Conservation (phyloP, 64 coral and sea anemone species). For the Porites australiensis region DNA sequence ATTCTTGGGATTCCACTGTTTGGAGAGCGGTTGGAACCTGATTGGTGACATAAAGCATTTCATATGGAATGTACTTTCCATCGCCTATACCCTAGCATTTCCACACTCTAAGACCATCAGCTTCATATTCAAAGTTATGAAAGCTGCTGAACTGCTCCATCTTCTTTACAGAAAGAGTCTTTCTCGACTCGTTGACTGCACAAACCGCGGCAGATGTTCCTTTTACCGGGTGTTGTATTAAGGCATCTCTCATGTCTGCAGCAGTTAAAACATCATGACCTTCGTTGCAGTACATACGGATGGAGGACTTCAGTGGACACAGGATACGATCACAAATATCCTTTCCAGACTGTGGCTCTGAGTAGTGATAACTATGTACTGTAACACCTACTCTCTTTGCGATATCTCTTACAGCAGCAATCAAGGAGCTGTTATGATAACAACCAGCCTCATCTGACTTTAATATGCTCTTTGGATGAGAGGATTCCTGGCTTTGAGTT, state of each 20-base stretch:
- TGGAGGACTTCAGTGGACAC: constrained; percentile 45
- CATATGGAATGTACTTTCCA: constrained; percentile 55
- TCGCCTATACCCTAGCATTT: constrained; percentile 69
- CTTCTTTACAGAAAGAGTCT: constrained; percentile 23
- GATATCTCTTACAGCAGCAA: constrained; percentile 33
- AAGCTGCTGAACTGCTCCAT: constrained; percentile 51
- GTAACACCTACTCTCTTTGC: constrained; percentile 29
- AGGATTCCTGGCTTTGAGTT: constrained; percentile 39
- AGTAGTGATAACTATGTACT: constrained; percentile 65
- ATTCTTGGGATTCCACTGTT: constrained; percentile 6
- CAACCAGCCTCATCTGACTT: constrained; percentile 59
- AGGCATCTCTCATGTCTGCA: constrained; percentile 27
- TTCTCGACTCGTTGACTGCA: constrained; percentile 33
- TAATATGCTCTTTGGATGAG: constrained; percentile 2
- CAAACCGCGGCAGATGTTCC: constrained; percentile 47
- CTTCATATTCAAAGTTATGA: constrained; percentile 37
- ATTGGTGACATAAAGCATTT: constrained; percentile 40
- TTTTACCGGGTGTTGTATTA: constrained; percentile 47
- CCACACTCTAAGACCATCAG: constrained; percentile 60
- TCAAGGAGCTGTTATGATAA: constrained; percentile 52
- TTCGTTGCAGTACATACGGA: constrained; percentile 51
- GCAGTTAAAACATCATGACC: constrained; percentile 44
- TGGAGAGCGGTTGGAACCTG: constrained; percentile 69
- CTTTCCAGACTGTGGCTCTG: constrained; percentile 67
- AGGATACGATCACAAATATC: constrained; percentile 69